These are phyloP conservation scores for Psittacula cyanocephala DNA, from an alignment of 2,113 vertebrate species.

Conservation along the genomic window DNA sequence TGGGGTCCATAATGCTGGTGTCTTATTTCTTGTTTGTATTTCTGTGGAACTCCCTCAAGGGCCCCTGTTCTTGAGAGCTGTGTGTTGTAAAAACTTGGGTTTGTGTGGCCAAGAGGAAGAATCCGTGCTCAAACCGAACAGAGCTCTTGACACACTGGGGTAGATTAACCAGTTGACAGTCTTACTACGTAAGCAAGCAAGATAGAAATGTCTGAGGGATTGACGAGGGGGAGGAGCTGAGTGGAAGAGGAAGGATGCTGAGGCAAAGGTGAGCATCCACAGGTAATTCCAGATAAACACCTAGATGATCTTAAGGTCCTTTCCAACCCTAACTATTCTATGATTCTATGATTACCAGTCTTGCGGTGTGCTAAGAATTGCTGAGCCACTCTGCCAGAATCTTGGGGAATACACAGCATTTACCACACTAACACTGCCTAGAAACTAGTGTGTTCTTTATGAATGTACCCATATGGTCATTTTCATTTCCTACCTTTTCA, in stretches of 20 bases:
- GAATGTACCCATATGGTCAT: background rate
- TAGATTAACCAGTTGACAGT: background rate
- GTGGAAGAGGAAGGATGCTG: background rate
- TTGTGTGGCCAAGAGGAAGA: fast-evolving
- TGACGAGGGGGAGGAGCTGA: background rate
- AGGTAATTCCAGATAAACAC: background rate
- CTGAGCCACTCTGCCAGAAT: fast-evolving
- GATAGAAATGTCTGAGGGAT: background rate
- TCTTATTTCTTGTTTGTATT: background rate
- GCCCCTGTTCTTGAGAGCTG: background rate
- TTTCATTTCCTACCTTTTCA: background rate
- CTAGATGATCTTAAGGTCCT: too few species aligned
- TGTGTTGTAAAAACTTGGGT: fast-evolving
- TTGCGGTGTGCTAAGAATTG: background rate
- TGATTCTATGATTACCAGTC: background rate
- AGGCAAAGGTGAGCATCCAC: background rate
- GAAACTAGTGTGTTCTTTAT: background rate
- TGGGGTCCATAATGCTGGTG: fast-evolving
- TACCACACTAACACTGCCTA: background rate
- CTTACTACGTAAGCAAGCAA: background rate
- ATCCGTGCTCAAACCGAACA: fast-evolving
- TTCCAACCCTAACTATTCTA: too few species aligned
- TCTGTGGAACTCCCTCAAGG: background rate
- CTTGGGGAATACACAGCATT: background rate
- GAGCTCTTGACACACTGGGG: background rate